phyloP scores from a whole-genome alignment of 2,113 vertebrate species.

The Channa argus region DNA sequence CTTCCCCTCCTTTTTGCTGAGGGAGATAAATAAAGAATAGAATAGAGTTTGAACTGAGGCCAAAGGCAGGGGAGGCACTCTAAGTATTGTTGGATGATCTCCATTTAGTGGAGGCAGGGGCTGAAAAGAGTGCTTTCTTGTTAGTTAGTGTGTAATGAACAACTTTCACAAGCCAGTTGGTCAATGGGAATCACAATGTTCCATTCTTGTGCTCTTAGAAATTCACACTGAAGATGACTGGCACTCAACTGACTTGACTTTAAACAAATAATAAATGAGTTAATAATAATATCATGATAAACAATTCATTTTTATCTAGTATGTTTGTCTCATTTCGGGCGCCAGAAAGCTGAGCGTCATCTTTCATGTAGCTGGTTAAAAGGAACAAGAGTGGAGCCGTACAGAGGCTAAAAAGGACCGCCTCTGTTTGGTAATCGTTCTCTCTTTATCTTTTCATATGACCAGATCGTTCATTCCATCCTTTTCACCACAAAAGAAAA shows the following conservation, averaged over 20 bases:
- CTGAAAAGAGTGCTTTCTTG: conserved; percentile 82
- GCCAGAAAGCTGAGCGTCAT: conserved; percentile 60
- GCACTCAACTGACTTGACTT: conserved; percentile 38
- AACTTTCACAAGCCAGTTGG: conserved; percentile 84
- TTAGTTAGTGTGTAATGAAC: conserved; percentile 82
- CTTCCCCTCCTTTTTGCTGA: conserved; percentile 77
- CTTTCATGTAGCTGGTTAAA: conserved; percentile 81
- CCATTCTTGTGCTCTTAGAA: conserved; percentile 64
- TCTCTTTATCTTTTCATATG: conserved; percentile 87
- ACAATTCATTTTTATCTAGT: conserved; percentile 73
- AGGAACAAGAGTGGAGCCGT: conserved; percentile 67
- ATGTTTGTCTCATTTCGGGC: conserved; percentile 69
- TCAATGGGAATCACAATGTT: conserved; percentile 78
- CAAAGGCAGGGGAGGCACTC: conserved; percentile 78
- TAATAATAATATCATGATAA: conserved; percentile 65
- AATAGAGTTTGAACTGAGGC: conserved; percentile 79
- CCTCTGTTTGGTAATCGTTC: conserved; percentile 91
- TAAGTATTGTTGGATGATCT: conserved; percentile 83
- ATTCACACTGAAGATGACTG: conserved; percentile 76
- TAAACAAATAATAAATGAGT: conserved; percentile 72
- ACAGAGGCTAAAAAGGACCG: conserved; percentile 84
- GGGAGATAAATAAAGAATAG: conserved; percentile 78
- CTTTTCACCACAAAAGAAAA: conserved; percentile 88
- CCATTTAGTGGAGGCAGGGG: conserved; percentile 78
- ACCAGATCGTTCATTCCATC: conserved; percentile 86